phyloP scores from a whole-genome alignment of 2,888 invertebrate genomes.

The Helicoverpa assulta region DNA sequence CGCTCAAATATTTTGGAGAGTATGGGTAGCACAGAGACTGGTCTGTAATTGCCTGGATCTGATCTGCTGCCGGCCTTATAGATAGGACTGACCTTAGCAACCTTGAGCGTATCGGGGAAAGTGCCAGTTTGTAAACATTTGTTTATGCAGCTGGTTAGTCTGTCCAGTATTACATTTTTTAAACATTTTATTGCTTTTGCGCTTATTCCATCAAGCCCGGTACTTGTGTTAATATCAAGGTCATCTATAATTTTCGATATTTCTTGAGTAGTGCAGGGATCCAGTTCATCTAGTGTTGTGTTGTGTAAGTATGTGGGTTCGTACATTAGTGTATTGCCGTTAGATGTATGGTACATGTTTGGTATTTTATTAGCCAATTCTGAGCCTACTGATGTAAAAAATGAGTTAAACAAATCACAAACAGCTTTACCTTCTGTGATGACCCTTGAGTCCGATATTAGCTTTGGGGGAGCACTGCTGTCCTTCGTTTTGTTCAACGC shows the following conservation, averaged over 20 bases:
- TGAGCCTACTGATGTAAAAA: conserved; percentile 42
- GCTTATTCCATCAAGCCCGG: conserved; percentile 13
- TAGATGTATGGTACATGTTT: conserved; percentile 2
- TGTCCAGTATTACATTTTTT: no score
- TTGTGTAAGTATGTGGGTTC: no score
- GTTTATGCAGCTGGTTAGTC: no score
- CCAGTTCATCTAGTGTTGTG: conserved; percentile 2
- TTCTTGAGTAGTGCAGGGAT: conserved; percentile 8
- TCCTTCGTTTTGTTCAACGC: conserved; percentile 44
- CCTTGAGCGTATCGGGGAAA: no score
- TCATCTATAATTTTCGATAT: conserved; percentile 1
- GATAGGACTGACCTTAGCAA: no score
- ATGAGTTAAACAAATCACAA: conserved; percentile 54
- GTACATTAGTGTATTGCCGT: conserved; percentile 11
- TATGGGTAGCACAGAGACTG: no score
- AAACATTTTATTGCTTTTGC: no score
- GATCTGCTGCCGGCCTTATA: no score
- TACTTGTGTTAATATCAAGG: conserved; percentile 9
- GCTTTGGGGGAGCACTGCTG: conserved; percentile 22
- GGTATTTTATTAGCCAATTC: conserved; percentile 36
- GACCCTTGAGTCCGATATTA: not conserved
- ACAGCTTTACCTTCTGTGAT: conserved; percentile 41
- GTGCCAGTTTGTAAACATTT: no score
- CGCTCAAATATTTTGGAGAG: no score
- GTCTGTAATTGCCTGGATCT: no score